A percentile compares a stretch with the other conserved stretches of the same genome.
These are phyloP conservation scores for Sarcoramphus papa DNA, from an alignment of 2,797 vertebrate species.

Conservation along the genomic window DNA sequence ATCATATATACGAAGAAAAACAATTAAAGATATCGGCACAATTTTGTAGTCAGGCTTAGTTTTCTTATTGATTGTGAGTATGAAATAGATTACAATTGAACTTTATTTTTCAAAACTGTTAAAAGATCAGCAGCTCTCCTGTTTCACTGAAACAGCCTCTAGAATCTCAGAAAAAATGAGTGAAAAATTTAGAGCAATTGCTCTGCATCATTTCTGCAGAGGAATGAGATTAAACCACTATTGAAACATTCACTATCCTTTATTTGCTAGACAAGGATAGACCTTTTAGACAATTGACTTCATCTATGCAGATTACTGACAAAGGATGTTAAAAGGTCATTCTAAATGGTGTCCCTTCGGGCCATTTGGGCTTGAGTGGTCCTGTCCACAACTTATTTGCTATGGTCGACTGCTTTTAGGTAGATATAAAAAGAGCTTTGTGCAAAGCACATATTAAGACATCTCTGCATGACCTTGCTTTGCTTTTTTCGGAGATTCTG, in stretches of 20 bases:
- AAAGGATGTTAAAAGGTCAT: conserved; percentile 51
- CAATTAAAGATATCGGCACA: not conserved
- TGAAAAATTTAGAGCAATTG: not conserved
- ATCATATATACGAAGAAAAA: not conserved
- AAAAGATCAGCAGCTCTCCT: not conserved
- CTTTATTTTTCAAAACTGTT: not conserved
- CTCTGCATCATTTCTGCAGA: not conserved
- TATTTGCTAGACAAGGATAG: not conserved
- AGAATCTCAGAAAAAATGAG: not conserved
- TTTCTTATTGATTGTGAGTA: not conserved
- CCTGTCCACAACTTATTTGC: conserved; percentile 60
- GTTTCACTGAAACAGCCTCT: not conserved
- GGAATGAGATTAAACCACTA: not conserved
- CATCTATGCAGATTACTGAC: conserved; percentile 28
- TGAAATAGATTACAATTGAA: not conserved
- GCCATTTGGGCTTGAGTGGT: conserved; percentile 22
- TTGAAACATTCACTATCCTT: not conserved
- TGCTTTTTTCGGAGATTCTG: conserved; percentile 51
- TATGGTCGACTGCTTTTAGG: conserved; percentile 43
- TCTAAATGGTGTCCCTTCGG: conserved; percentile 26
- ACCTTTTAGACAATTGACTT: not conserved
- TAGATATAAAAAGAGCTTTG: conserved; percentile 66
- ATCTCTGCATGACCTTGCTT: conserved; percentile 41
- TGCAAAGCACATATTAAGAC: conserved; percentile 54
- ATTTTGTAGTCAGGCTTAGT: not conserved